phyloP scores from a whole-genome alignment of 2,113 vertebrate species.

The Galeopterus variegatus region DNA sequence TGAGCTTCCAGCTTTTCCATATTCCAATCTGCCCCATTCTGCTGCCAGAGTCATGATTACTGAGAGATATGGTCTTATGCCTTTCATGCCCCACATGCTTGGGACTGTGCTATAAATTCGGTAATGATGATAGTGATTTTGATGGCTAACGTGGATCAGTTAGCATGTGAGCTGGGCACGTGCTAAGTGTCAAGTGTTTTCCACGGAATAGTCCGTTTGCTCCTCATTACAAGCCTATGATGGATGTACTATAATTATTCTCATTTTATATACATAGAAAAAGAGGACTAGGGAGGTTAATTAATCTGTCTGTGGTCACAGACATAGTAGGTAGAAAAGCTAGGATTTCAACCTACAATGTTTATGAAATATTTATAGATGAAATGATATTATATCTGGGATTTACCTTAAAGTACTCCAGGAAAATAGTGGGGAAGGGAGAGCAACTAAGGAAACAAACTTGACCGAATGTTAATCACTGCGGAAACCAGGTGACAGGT shows the following conservation, averaged over 20 bases:
- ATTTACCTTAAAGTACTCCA: constrained; percentile 6
- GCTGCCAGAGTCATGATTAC: neutral
- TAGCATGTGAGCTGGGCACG: neutral
- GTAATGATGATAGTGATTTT: neutral
- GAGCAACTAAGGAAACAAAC: neutral
- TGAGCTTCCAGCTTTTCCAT: neutral
- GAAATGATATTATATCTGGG: neutral
- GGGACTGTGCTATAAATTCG: neutral
- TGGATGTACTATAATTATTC: neutral
- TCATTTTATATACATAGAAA: neutral
- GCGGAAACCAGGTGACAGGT: neutral
- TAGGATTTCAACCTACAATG: neutral
- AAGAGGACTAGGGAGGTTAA: neutral
- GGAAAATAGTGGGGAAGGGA: neutral
- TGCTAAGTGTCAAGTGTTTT: neutral
- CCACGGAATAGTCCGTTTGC: neutral
- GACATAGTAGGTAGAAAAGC: neutral
- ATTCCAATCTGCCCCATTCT: neutral
- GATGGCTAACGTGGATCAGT: neutral
- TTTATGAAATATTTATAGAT: neutral
- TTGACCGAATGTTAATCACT: neutral
- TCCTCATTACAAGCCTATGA: neutral
- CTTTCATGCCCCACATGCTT: neutral
- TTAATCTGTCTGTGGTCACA: neutral
- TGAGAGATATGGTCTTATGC: neutral